A percentile compares a stretch with the other conserved stretches of the same genome.
Evolutionary conservation across 2,113 vertebrate genomes (phyloP).

Genomic region (Craseonycteris thonglongyai): DNA sequence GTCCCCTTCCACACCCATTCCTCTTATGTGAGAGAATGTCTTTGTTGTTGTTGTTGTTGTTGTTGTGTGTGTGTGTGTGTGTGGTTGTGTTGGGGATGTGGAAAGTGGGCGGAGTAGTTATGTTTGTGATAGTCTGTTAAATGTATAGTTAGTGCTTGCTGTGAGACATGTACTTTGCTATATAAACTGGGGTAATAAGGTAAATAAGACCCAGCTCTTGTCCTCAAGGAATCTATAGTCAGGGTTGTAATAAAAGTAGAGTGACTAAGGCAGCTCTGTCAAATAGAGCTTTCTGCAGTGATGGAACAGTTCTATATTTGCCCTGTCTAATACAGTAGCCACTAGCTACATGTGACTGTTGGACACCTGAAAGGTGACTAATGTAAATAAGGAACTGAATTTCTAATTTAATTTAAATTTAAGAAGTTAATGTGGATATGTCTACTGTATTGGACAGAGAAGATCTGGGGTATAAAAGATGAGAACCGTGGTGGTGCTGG

Average conservation of each 20-base stretch:
- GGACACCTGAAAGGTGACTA: conserved; percentile 3
- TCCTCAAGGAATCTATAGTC: neutral
- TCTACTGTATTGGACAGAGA: neutral
- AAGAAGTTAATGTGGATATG: neutral
- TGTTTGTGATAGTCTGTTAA: conserved; percentile 1
- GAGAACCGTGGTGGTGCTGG: neutral
- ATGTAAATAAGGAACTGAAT: neutral
- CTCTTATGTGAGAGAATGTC: neutral
- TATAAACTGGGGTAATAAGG: neutral
- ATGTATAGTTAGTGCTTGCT: neutral
- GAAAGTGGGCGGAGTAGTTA: neutral
- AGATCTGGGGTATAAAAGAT: neutral
- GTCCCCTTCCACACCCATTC: neutral
- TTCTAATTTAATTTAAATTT: conserved; percentile 11
- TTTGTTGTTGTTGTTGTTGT: neutral
- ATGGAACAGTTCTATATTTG: neutral
- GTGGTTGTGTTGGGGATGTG: neutral
- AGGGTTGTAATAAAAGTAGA: neutral
- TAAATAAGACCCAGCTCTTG: neutral
- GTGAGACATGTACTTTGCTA: neutral
- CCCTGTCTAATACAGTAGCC: neutral
- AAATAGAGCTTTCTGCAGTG: conserved; percentile 7
- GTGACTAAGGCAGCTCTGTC: neutral
- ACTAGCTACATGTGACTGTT: neutral
- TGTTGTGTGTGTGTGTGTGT: neutral